Percentiles rank a stretch among this genome's conserved stretches.
phyloP scores from a whole-genome alignment of 2,888 invertebrate genomes.

The Volucella bombylans region DNA sequence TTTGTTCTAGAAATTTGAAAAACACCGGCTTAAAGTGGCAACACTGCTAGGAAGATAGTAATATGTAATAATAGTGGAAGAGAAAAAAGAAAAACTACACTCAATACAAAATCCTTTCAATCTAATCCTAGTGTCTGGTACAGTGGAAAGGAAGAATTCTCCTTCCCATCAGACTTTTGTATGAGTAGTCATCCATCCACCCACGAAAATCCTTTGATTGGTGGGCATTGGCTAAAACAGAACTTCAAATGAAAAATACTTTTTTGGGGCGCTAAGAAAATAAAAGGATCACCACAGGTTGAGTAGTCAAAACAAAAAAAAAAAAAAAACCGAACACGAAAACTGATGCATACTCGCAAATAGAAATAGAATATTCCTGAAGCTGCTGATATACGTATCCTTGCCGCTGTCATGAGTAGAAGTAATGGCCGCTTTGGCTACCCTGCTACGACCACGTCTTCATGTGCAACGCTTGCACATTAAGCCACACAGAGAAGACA shows the following conservation, averaged over 20 bases:
- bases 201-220: conserved; percentile 71
- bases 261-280: conserved; percentile 42
- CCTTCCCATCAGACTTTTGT: neutral
- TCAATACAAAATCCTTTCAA: conserved; percentile 58
- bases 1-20: too few species aligned
- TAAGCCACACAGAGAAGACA: conserved; percentile 31
- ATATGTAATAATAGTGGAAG: neutral
- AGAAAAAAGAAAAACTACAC: conserved; percentile 7
- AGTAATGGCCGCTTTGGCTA: conserved; percentile 65
- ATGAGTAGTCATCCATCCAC: neutral
- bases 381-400: conserved; percentile 34
- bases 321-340: neutral
- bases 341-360: conserved; percentile 68
- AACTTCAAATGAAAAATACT: conserved; percentile 16
- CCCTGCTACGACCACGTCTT: conserved; percentile 46
- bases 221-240: conserved; percentile 62
- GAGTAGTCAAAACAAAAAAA: too few species aligned
- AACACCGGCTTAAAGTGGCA: too few species aligned
- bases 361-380: conserved; percentile 58
- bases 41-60: too few species aligned
- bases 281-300: conserved; percentile 34
- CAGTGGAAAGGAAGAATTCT: conserved; percentile 50
- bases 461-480: conserved; percentile 73
- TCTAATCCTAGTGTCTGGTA: conserved; percentile 69
- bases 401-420: conserved; percentile 68